Conservation (phyloP, 2,888 invertebrate species). For the Druceiella hillmani region DNA sequence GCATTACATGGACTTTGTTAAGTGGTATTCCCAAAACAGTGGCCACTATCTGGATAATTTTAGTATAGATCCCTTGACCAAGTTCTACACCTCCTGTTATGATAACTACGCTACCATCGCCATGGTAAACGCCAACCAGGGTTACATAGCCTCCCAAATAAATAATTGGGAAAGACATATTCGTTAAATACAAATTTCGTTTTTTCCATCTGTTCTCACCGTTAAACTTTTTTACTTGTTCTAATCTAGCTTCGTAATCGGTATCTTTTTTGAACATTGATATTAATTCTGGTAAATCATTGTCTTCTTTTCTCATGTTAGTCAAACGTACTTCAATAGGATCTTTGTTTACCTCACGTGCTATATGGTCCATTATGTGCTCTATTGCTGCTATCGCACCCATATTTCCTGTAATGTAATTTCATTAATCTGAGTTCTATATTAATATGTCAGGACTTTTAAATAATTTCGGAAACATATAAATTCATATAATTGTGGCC, state of each 20-base stretch:
- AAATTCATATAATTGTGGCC: no score
- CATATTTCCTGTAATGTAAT: constrained; percentile 58
- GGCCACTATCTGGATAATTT: constrained; percentile 63
- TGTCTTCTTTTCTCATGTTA: constrained; percentile 40
- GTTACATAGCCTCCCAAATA: constrained; percentile 51
- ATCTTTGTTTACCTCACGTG: constrained; percentile 49
- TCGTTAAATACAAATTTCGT: constrained; percentile 60
- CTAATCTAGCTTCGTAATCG: constrained; percentile 51
- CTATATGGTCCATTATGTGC: constrained; percentile 62
- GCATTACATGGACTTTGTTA: constrained; percentile 59
- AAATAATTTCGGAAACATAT: no score
- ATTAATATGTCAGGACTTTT: no score
- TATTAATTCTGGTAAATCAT: constrained; percentile 43
- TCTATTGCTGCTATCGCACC: constrained; percentile 61
- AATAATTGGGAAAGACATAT: constrained; percentile 61
- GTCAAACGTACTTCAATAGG: constrained; percentile 51
- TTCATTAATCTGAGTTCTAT: no score
- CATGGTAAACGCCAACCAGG: constrained; percentile 61
- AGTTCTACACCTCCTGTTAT: constrained; percentile 69
- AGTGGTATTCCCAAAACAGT: constrained; percentile 61
- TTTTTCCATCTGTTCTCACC: constrained; percentile 75
- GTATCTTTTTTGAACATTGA: constrained; percentile 42
- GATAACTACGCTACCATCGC: constrained; percentile 66
- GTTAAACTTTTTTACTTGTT: constrained; percentile 55
- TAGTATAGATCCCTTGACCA: constrained; percentile 76